Conservation (phyloP, 2,797 vertebrate genomes). For the Sebastes alutus region DNA sequence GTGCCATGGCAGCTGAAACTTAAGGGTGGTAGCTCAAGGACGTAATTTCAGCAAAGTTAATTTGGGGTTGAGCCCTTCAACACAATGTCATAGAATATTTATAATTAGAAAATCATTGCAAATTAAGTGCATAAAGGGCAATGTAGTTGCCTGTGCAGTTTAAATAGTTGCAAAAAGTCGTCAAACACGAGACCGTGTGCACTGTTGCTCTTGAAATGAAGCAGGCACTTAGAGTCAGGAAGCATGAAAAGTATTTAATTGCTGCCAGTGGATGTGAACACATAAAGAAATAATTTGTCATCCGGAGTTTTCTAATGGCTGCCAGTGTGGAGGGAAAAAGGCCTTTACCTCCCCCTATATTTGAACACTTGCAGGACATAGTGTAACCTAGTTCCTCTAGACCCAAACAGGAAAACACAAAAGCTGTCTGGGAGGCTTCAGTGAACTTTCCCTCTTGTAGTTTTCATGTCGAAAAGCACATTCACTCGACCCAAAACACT, state of each 20-base stretch:
- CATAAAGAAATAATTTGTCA: slow-evolving; percentile 43
- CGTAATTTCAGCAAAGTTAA: slow-evolving; percentile 55
- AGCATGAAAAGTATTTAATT: slow-evolving; percentile 60
- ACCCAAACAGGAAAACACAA: slow-evolving; percentile 73
- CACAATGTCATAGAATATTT: slow-evolving; percentile 41
- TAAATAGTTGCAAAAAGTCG: slow-evolving; percentile 15
- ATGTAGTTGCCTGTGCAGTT: slow-evolving; percentile 12
- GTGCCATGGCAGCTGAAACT: slow-evolving; percentile 32
- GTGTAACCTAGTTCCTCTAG: slow-evolving; percentile 39
- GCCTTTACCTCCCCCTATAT: background rate
- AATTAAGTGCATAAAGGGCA: slow-evolving; percentile 10
- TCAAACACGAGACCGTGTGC: slow-evolving; percentile 42
- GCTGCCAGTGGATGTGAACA: slow-evolving; percentile 40
- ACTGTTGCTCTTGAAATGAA: slow-evolving; percentile 36
- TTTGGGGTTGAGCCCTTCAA: slow-evolving; percentile 45
- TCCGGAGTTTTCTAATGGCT: slow-evolving; percentile 30
- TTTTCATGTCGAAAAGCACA: slow-evolving; percentile 50
- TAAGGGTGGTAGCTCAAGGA: slow-evolving; percentile 47
- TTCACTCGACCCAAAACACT: slow-evolving; percentile 55
- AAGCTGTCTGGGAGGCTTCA: slow-evolving; percentile 51
- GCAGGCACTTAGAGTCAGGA: background rate
- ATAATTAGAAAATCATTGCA: slow-evolving; percentile 25
- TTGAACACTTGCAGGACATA: slow-evolving; percentile 1
- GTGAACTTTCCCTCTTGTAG: slow-evolving; percentile 53
- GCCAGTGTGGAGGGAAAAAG: background rate